phyloP scores from a whole-genome alignment of 2,113 vertebrate genomes.

The Urocitellus parryii region DNA sequence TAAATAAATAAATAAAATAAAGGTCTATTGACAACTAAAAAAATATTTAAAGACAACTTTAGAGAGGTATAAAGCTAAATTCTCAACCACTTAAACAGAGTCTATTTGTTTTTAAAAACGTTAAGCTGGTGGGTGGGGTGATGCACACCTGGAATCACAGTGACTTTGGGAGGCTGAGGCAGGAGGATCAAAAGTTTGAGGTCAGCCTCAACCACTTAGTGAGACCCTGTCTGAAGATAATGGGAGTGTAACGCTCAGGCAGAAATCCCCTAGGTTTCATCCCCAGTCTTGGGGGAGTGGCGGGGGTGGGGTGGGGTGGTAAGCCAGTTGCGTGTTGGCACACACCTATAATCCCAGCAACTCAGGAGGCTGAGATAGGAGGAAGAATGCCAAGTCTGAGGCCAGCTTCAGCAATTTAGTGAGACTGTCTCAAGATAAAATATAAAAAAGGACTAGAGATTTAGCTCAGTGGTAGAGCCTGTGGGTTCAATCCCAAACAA shows the following conservation, averaged over 20 bases:
- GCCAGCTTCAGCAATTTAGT: too few species aligned
- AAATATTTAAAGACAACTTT: not conserved
- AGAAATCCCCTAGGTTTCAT: not conserved
- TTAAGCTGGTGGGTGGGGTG: too few species aligned
- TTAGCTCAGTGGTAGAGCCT: not conserved
- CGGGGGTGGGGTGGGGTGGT: too few species aligned
- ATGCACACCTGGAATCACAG: too few species aligned
- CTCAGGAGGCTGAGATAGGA: too few species aligned
- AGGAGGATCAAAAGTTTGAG: not conserved
- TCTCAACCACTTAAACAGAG: not conserved
- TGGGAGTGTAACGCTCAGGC: not conserved
- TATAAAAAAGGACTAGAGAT: not conserved
- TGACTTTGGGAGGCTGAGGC: too few species aligned
- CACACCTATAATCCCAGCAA: too few species aligned
- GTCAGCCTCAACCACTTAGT: not conserved
- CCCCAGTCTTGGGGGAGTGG: too few species aligned
- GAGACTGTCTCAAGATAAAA: not conserved
- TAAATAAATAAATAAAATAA: too few species aligned
- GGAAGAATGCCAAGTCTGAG: too few species aligned
- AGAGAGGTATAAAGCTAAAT: not conserved
- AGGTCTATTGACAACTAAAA: too few species aligned
- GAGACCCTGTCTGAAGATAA: not conserved
- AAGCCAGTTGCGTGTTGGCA: too few species aligned
- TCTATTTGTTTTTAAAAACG: not conserved
- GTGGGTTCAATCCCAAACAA: not conserved